Base-by-base conservation (phyloP, 2,888 invertebrate genomes). In the Andrena trimmerana region DNA sequence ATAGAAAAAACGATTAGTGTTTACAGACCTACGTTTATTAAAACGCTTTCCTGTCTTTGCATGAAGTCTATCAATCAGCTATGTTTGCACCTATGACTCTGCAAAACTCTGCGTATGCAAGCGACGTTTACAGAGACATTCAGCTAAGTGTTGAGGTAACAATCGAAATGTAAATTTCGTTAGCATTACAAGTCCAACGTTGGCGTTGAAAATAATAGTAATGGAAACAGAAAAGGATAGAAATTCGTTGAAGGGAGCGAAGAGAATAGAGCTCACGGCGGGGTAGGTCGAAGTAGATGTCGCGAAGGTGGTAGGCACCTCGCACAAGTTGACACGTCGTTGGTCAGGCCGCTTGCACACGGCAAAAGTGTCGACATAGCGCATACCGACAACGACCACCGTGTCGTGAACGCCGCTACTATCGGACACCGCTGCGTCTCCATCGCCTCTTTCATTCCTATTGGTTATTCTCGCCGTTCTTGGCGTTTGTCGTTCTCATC, bases 341-440 rank as follows among this genome's bases (percentile, higher is more conserved):
- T 92, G 90, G 89, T 90, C 89, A 86, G 90, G 91, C 90, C 90
- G 91, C 88, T 87, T 88, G 91, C 89, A 90, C 90, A 86, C 87
- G 87, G 90, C 88, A 92, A 91, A 92, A 92, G 92, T 92, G 92
- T 92, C 90, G 89, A 91, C 87, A 86, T 88, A 90, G 91, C 89
- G 92, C 89, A 91, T 91, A 91, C 91, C 90, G 88, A 92, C 92
- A 91, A 91, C 91, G 92, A 91, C 92, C 91, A 91, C 91, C 89
- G 91, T 91, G 91, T 90, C 91, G 90, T 73, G 88, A 87, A 85
- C 80, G 88, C 69, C 74, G 79, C 50, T 72, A 59, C 36, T 29
- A 36, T 71, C 72, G 66, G 65, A 42, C 68, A 20, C 67, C 29
- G 27, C 68, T 68, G 65, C 68, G 78, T 78, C 83, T 50, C 80